Evolutionary conservation across 2,797 vertebrate genomes (phyloP).

Genomic region (Uromys caudimaculatus): DNA sequence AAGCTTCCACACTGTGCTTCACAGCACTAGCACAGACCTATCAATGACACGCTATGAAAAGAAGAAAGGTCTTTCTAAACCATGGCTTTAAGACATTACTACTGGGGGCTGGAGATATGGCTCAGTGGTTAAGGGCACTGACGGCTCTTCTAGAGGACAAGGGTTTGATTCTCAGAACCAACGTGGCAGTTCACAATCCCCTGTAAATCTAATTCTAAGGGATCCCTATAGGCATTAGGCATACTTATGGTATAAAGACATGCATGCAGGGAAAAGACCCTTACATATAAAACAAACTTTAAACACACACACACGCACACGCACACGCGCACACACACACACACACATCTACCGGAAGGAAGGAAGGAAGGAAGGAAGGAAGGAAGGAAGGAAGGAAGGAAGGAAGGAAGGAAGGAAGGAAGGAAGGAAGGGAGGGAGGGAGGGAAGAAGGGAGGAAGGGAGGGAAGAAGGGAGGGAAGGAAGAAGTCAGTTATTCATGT

Average conservation of each 20-base stretch:
- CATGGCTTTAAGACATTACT: not conserved
- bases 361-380: not conserved
- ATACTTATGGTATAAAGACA: not conserved
- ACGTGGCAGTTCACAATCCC: not conserved
- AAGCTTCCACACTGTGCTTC: not conserved
- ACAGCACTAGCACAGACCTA: not conserved
- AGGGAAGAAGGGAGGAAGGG: not conserved
- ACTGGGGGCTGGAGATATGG: not conserved
- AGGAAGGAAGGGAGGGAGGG: too few relatives aligned
- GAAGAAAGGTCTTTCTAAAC: conserved; percentile 8
- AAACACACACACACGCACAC: not conserved
- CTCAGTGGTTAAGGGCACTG: not conserved
- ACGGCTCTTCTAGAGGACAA: not conserved
- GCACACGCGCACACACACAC: too few relatives aligned
- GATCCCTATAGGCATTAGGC: not conserved
- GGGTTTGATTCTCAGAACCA: not conserved
- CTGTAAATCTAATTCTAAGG: not conserved
- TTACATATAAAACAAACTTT: not conserved
- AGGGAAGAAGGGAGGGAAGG: not conserved
- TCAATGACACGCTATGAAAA: not conserved
- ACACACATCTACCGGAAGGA: not conserved
- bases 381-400: too few relatives aligned
- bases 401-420: not conserved
- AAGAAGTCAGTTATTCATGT: not conserved
- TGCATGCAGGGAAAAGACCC: not conserved